Evolutionary conservation across 2,797 vertebrate species (phyloP).

Genomic region (Myotis vivesi): DNA sequence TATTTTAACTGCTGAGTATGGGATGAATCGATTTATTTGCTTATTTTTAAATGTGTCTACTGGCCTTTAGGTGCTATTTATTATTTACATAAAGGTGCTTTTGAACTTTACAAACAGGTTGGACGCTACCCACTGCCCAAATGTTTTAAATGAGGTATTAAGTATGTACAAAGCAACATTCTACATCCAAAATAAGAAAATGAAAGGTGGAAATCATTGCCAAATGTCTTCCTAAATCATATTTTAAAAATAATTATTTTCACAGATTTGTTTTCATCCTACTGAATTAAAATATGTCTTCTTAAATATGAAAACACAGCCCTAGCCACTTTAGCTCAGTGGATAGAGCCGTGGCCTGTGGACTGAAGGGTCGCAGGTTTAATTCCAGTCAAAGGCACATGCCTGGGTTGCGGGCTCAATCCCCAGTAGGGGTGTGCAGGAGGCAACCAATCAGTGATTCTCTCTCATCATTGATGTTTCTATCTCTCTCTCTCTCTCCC

Average conservation of each 20-base stretch:
- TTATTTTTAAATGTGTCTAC: conserved; percentile 71
- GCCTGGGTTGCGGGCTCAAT: too few relatives aligned
- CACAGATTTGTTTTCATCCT: conserved; percentile 41
- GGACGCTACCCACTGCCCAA: conserved; percentile 42
- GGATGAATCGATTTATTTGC: conserved; percentile 60
- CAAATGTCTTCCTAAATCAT: conserved; percentile 40
- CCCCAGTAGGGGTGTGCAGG: too few relatives aligned
- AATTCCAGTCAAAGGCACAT: too few relatives aligned
- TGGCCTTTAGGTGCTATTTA: conserved; percentile 69
- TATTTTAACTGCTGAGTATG: conserved; percentile 49
- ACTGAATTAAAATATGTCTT: conserved; percentile 40
- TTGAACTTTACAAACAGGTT: conserved; percentile 74
- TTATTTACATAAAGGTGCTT: conserved; percentile 62
- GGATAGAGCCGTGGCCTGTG: too few relatives aligned
- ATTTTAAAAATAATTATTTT: conserved; percentile 50
- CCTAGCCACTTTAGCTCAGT: too few relatives aligned
- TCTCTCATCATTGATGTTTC: too few relatives aligned
- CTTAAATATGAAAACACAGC: conserved; percentile 2
- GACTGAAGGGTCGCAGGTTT: too few relatives aligned
- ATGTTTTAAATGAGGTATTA: conserved; percentile 61
- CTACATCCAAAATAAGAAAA: conserved; percentile 46
- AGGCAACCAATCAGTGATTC: too few relatives aligned
- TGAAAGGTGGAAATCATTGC: not conserved
- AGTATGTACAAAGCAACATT: conserved; percentile 23
- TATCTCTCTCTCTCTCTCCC: too few relatives aligned